These are phyloP conservation scores for Mastomys coucha DNA, from an alignment of 2,113 vertebrate species.

Conservation along the genomic window DNA sequence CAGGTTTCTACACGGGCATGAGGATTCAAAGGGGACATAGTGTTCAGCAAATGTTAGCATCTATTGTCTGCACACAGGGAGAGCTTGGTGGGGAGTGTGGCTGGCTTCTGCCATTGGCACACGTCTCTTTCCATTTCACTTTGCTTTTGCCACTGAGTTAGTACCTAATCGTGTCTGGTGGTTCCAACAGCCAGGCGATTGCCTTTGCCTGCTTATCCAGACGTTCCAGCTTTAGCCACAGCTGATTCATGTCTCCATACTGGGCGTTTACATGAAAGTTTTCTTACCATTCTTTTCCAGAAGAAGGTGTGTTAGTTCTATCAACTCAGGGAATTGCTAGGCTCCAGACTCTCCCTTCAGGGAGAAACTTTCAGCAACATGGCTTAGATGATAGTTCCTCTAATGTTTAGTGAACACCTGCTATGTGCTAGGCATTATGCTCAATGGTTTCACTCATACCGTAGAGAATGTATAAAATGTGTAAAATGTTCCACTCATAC, in stretches of 20 bases:
- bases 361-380: slow-evolving; percentile 34
- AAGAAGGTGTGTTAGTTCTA: slow-evolving; percentile 20
- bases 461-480: not conserved
- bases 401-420: slow-evolving; percentile 68
- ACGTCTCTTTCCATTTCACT: not conserved
- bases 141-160: not conserved
- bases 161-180: not conserved
- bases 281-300: not conserved
- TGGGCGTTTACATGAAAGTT: slow-evolving; percentile 33
- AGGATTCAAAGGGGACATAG: not conserved
- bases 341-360: slow-evolving; percentile 35
- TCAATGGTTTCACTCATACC: not conserved
- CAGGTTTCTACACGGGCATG: not conserved
- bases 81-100: not conserved
- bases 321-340: not conserved
- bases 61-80: not conserved
- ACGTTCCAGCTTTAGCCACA: not conserved
- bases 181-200: not conserved
- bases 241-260: not conserved
- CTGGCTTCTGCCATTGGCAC: not conserved
- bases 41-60: not conserved
- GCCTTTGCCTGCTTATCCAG: not conserved
- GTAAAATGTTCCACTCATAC: not conserved
- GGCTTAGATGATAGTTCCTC: not conserved
- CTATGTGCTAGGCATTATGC: not conserved